Evolutionary conservation across 2,888 invertebrate genomes (phyloP).

Genomic region (Ichneumoninae sp.): DNA sequence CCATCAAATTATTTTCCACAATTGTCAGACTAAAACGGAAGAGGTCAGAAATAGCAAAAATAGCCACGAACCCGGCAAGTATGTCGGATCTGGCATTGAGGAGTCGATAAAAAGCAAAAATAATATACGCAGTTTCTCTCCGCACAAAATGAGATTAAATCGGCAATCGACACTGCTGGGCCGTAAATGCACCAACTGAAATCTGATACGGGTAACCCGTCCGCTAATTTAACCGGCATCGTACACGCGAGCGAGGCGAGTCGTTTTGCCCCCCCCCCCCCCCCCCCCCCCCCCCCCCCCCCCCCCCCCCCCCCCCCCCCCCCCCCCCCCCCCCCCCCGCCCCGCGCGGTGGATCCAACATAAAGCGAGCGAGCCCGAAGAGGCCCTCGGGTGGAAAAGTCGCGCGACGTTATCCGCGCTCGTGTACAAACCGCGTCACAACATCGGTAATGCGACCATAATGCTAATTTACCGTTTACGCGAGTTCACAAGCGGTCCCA

Average conservation of each 20-base stretch:
- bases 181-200: slow-evolving; percentile 5
- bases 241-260: slow-evolving; percentile 21
- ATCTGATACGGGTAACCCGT: slow-evolving; percentile 5
- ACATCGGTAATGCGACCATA: slow-evolving; percentile 82
- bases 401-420: slow-evolving; percentile 71
- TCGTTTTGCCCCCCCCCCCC: slow-evolving; percentile 21
- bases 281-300: too few relatives aligned
- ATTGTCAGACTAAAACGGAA: neutral
- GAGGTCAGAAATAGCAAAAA: neutral
- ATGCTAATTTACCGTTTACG: slow-evolving; percentile 82
- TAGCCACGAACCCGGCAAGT: neutral
- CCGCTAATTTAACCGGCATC: slow-evolving; percentile 21
- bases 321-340: too few relatives aligned
- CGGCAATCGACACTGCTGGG: slow-evolving; percentile 1
- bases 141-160: neutral
- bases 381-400: slow-evolving; percentile 17
- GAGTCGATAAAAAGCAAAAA: neutral
- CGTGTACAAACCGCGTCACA: slow-evolving; percentile 79
- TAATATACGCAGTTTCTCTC: neutral
- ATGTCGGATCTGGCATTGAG: neutral
- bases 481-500: slow-evolving; percentile 65
- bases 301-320: too few relatives aligned
- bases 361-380: slow-evolving; percentile 23
- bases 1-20: neutral
- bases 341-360: slow-evolving; percentile 46